Conservation (phyloP, 2,888 invertebrate species). For the Clanis bilineata region DNA sequence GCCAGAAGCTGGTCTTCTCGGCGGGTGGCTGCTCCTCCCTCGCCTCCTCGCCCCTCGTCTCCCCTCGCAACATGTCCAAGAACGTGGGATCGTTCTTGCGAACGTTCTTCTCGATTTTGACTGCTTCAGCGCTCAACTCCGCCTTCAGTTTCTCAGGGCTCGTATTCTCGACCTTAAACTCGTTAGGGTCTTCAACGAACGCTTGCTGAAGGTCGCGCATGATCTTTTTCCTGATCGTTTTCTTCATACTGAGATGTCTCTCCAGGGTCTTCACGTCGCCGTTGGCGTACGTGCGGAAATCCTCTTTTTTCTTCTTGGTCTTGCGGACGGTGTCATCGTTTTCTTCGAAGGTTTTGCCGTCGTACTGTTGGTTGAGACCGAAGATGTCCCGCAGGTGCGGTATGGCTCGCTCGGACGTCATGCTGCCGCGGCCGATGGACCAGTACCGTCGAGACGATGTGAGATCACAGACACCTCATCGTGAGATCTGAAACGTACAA, state of each 20-base stretch:
- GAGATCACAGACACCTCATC: conserved; percentile 70
- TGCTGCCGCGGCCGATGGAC: conserved; percentile 58
- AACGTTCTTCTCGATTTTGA: conserved; percentile 83
- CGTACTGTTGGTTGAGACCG: conserved; percentile 83
- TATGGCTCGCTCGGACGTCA: conserved; percentile 88
- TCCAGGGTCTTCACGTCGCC: conserved; percentile 89
- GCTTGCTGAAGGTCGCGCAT: conserved; percentile 91
- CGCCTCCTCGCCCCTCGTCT: conserved; percentile 70
- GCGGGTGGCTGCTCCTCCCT: conserved; percentile 74
- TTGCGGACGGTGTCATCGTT: conserved; percentile 81
- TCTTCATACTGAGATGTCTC: conserved; percentile 92
- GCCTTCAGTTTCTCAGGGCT: conserved; percentile 86
- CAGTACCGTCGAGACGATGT: conserved; percentile 26
- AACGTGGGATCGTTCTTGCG: conserved; percentile 83
- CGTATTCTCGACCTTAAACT: conserved; percentile 86
- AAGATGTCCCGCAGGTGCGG: conserved; percentile 90
- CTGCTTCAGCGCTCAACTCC: conserved; percentile 85
- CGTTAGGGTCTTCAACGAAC: conserved; percentile 87
- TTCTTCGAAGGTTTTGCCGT: conserved; percentile 71
- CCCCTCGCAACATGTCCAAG: conserved; percentile 86
- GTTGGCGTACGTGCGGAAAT: conserved; percentile 85
- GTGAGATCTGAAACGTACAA: conserved; percentile 66
- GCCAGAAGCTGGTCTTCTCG: conserved; percentile 86
- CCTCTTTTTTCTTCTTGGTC: conserved; percentile 85
- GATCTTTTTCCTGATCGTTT: conserved; percentile 92